A percentile compares a stretch with the other conserved stretches of the same genome.
Conservation (phyloP, 2,888 invertebrate genomes). For the Melanophora roralis region DNA sequence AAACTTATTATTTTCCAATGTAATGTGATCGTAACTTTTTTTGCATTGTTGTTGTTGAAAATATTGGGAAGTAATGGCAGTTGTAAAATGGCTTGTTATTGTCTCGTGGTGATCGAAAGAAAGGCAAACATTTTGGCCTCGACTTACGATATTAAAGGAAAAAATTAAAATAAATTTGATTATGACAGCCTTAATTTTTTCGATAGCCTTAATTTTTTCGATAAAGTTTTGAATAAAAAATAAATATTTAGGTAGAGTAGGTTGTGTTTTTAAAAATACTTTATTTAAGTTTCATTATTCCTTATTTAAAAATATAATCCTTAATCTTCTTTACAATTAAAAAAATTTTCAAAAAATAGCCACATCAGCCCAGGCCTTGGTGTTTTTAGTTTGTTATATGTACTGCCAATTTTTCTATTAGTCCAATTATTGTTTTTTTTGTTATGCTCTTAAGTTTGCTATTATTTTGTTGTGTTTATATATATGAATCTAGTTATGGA, state of each 20-base stretch:
- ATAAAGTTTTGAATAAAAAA: no score
- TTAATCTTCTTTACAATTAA: no score
- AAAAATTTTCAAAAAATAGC: no score
- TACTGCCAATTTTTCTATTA: not conserved
- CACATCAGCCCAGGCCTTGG: not conserved
- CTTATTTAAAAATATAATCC: no score
- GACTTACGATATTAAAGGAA: not conserved
- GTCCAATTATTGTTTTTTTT: not conserved
- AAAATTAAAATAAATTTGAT: no score
- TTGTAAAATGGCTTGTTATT: constrained; percentile 5
- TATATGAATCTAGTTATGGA: constrained; percentile 34
- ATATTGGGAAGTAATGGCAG: not conserved
- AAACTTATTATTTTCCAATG: constrained; percentile 53
- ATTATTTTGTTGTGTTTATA: not conserved
- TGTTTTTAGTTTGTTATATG: not conserved
- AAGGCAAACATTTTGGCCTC: not conserved
- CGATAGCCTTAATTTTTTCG: no score
- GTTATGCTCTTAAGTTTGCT: constrained; percentile 2
- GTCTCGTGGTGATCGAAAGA: constrained; percentile 31
- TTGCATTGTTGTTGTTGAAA: not conserved
- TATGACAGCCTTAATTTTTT: no score
- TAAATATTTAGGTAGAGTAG: no score
- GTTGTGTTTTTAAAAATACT: no score
- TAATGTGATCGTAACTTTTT: constrained; percentile 54
- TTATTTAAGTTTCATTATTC: no score